Base-by-base conservation (phyloP, 2,797 vertebrate species). In the Urophycis tenuis region DNA sequence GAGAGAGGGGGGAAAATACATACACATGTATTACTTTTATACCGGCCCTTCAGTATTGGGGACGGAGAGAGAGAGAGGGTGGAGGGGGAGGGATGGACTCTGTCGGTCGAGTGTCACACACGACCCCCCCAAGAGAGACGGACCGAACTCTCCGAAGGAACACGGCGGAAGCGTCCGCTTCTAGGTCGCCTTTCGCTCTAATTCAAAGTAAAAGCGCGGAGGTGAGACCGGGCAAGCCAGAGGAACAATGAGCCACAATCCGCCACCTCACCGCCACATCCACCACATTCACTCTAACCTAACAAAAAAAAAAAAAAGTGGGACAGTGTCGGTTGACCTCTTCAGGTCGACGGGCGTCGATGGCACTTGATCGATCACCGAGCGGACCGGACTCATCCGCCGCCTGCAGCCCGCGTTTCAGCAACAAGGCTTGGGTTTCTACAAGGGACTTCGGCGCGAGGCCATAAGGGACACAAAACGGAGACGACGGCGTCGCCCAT, bases 211-310 rank as follows among this genome's bases (percentile, higher is more conserved):
- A 29, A 67, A 67, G 60, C 60, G 14, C 4, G 17, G 14, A n/a
- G 45, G 19, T 53, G 60, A 29, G 60, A 67, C 60, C 60, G 53
- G 45, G 45, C n/a, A 53, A 19, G 45, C n/a, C 19, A 19, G 11
- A 29, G 60, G 15, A 67, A 67, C 60, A 67, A 67, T 25, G 60
- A 67, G 29, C 60, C 53, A 25, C n/a, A 3, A 9, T 60, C n/a
- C 60, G 71, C 31, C 72, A 53, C 72, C 35, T 79, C 74, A 72
- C 81, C 60, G 22, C 69, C 25, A n/a, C 14, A 49, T 49, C 11
- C 60, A 67, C 5, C 60, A 67, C 4, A 29, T n/a, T 75, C 72
- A 79, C 74, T 33, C 77, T 75, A 39, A 49, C 53, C 71, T 80
- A 69, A 81, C n/a, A 67, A 29, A n/a, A n/a, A n/a, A n/a, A n/a